Evolutionary conservation across 1,140 invertebrate species (phyloP), one percentile per base, ranked within the genome.

Genomic region (Bombus ignitus): DNA sequence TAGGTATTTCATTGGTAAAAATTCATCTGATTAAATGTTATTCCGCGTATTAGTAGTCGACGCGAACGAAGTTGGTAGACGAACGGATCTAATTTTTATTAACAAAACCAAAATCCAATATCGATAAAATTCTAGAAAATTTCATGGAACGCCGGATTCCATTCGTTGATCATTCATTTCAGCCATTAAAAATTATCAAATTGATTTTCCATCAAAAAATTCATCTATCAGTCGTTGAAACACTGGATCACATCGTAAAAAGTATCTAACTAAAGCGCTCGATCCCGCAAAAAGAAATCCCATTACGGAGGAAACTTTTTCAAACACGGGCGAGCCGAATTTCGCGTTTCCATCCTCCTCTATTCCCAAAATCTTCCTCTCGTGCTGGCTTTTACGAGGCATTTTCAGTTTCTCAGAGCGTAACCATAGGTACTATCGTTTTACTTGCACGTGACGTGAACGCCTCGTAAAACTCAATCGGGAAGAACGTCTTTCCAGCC

Each of bases 301-400:
- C 39, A 44, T 35, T 9, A 15, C 18, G 47, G 18, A 1, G 37
- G 25, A 22, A 62, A 85, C 32, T 80, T 89, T 81, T 76, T 80
- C 35, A 53, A 22, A 53, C 47, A 65, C 42, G 10, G 18, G 62
- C 81, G 32, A 65, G 39, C 70, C 53, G 35, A 22, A 47, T 72
- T 28, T 66, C 72, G n/a, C 47, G 25, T 57, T 78, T 66, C 35
- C 35, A 25, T 22, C 72, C 57, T 1, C 47, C 25, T 22, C 5
- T 25, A 18, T 59, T 44, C 12, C n/a, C 47, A 13, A 75, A 83
- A 88, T 85, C 86, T 88, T 87, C 87, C 83, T 81, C 85, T 62
- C 53, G 90, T 85, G 86, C 86, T 88, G 85, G 79, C 88, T 92
- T 92, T 92, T 92, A 92, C 91, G 91, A 91, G 91, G 59, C 87